phyloP scores from a whole-genome alignment of 2,888 invertebrate species.

The Apocheima hispidaria region DNA sequence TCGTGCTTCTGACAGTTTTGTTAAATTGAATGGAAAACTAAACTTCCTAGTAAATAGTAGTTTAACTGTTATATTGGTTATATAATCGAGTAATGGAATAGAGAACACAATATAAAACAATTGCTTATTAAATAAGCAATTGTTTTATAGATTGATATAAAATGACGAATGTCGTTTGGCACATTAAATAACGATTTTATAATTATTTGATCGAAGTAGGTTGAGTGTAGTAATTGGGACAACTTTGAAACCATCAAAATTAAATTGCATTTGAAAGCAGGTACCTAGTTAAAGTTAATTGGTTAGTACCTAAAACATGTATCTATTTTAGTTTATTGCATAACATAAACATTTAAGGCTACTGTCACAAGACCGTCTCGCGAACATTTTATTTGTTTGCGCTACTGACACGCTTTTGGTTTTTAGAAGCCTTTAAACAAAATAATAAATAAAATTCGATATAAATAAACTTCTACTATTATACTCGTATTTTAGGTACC shows the following conservation, averaged over 20 bases:
- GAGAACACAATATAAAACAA: no score
- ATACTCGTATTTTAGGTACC: no score
- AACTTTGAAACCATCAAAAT: not conserved
- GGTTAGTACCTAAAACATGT: no score
- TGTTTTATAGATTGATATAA: constrained; percentile 49
- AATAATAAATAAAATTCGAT: no score
- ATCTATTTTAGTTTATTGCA: no score
- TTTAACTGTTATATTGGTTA: constrained; percentile 34
- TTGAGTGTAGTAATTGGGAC: not conserved
- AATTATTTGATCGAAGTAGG: not conserved
- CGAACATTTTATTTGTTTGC: no score
- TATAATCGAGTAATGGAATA: constrained; percentile 37
- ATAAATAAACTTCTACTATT: not conserved
- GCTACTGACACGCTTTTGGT: no score
- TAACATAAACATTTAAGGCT: no score
- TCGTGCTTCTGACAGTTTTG: constrained; percentile 7
- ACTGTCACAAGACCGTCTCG: no score
- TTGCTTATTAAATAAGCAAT: constrained; percentile 47
- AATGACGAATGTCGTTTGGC: constrained; percentile 26
- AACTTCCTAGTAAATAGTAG: constrained; percentile 6
- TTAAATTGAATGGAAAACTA: constrained; percentile 2
- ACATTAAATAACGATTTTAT: constrained; percentile 13
- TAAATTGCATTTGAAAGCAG: not conserved
- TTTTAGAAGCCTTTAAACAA: no score
- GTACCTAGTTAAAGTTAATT: no score